A percentile compares a stretch with the other conserved stretches of the same genome.
phyloP scores from a whole-genome alignment of 2,797 vertebrate genomes.

The Macropus fuliginosus region DNA sequence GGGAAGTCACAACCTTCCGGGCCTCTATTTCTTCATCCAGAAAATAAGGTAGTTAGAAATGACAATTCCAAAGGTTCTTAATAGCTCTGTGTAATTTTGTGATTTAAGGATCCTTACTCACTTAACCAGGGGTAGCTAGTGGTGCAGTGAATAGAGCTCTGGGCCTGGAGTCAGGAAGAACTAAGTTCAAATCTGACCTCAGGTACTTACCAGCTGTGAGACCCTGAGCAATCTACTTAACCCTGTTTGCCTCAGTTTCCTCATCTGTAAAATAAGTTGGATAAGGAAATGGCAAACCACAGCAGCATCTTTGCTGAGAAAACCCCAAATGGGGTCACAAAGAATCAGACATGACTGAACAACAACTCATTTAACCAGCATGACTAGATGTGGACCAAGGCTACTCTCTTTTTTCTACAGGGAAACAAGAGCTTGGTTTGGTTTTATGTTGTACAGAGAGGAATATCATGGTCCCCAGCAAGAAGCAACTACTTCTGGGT shows the following conservation, averaged over 20 bases:
- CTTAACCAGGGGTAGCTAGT: not conserved
- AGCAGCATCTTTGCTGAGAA: no score
- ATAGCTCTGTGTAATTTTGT: not conserved
- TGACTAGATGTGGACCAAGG: not conserved
- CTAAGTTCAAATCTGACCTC: slow-evolving; percentile 1
- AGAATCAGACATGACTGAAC: no score
- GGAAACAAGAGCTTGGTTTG: not conserved
- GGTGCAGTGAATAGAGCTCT: not conserved
- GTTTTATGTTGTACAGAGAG: not conserved
- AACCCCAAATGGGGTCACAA: no score
- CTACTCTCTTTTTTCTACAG: not conserved
- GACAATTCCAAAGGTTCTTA: not conserved
- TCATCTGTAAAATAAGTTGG: no score
- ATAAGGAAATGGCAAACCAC: no score
- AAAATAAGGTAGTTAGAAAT: no score
- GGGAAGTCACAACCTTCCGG: no score
- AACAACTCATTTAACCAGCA: not conserved
- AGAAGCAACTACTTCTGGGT: not conserved
- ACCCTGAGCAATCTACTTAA: no score
- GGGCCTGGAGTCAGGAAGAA: not conserved
- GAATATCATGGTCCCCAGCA: not conserved
- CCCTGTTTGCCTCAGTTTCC: no score
- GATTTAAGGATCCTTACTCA: not conserved
- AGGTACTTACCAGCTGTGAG: not conserved
- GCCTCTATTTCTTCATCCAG: no score